phyloP scores from a whole-genome alignment of 2,113 vertebrate genomes.

The Gadus macrocephalus region DNA sequence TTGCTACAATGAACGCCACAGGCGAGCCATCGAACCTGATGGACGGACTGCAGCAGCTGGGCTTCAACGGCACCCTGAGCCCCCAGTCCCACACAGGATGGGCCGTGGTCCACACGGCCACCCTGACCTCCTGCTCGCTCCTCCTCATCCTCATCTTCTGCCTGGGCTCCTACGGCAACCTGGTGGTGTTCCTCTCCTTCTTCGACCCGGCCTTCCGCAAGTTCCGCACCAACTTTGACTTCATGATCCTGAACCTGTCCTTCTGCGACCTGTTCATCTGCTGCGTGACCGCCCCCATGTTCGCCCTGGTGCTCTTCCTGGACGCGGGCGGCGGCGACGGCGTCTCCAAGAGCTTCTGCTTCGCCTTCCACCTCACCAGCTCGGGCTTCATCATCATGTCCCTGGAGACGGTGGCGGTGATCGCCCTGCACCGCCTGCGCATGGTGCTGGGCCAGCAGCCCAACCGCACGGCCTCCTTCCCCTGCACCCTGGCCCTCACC shows the following conservation, averaged over 20 bases:
- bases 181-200: constrained; percentile 93
- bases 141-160: constrained; percentile 86
- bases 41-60: constrained; percentile 59
- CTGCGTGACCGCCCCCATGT: constrained; percentile 89
- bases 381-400: constrained; percentile 95
- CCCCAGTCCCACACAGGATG: constrained; percentile 46
- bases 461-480: constrained; percentile 78
- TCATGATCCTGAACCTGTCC: constrained; percentile 95
- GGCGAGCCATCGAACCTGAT: constrained; percentile 65
- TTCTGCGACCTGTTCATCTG: constrained; percentile 97
- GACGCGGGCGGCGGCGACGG: constrained; percentile 67
- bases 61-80: constrained; percentile 58
- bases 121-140: constrained; percentile 82
- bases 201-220: constrained; percentile 93
- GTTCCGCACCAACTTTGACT: constrained; percentile 95
- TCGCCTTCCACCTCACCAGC: constrained; percentile 90
- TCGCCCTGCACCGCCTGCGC: constrained; percentile 88
- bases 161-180: constrained; percentile 92
- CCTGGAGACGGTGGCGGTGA: constrained; percentile 90
- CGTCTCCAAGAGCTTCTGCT: constrained; percentile 86
- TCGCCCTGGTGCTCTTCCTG: constrained; percentile 84
- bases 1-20: constrained; percentile 81
- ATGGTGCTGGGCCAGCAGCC: constrained; percentile 94
- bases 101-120: constrained; percentile 81
- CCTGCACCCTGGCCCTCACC: constrained; percentile 83